A percentile compares a stretch with the other conserved stretches of the same genome.
These are phyloP conservation scores for Gorsachius goisagi DNA, from an alignment of 2,113 vertebrate species.

Conservation along the genomic window DNA sequence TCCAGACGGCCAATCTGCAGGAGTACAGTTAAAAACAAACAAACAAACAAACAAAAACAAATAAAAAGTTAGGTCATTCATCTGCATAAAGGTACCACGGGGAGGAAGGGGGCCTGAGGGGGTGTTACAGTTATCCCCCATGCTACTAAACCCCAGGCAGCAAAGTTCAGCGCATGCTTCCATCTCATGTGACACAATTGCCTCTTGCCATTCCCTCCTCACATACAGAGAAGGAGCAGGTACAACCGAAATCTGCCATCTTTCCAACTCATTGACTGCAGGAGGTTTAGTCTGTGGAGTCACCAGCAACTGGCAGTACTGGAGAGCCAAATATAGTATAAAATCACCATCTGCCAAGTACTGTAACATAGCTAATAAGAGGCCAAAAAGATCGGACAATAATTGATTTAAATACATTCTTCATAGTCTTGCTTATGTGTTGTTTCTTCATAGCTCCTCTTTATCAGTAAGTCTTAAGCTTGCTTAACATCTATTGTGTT, in stretches of 20 bases:
- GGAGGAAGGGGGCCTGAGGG: neutral
- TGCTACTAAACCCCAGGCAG: neutral
- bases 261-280: neutral
- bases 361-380: neutral
- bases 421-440: neutral
- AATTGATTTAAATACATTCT: neutral
- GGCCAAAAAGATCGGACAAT: neutral
- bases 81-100: neutral
- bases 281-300: neutral
- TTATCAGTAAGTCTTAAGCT: neutral
- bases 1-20: conserved; percentile 86
- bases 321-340: neutral
- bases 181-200: neutral
- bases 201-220: neutral
- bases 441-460: neutral
- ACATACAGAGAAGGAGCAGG: neutral
- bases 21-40: neutral
- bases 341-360: neutral
- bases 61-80: neutral
- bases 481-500: neutral
- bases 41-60: accelerated
- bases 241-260: neutral
- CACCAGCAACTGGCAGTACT: neutral
- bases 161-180: neutral
- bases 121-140: neutral